phyloP scores from a whole-genome alignment of 2,888 invertebrate genomes.

The Acanthoscelides obtectus region DNA sequence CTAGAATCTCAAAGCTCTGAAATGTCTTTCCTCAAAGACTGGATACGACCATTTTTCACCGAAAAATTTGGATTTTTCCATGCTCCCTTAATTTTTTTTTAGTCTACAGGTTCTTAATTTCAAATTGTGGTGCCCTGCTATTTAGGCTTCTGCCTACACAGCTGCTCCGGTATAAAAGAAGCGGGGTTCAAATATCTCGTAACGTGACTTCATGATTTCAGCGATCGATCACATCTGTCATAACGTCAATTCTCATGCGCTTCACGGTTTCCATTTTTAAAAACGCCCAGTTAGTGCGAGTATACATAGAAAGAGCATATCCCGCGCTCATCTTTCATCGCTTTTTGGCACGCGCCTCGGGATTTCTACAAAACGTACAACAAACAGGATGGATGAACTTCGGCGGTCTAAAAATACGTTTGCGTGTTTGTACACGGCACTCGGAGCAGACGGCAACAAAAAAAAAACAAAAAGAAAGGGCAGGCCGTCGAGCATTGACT shows the following conservation, averaged over 20 bases:
- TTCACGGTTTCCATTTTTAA: not conserved
- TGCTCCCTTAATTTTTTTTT: too few relatives aligned
- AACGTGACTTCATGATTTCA: not conserved
- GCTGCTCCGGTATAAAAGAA: too few relatives aligned
- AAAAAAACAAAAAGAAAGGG: too few relatives aligned
- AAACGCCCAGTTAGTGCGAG: not conserved
- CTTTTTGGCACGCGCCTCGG: not conserved
- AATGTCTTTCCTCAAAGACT: too few relatives aligned
- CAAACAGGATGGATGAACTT: not conserved
- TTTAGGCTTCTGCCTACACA: too few relatives aligned
- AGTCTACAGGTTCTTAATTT: too few relatives aligned
- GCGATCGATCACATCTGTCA: not conserved
- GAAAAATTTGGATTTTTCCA: too few relatives aligned
- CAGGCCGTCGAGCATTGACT: not conserved
- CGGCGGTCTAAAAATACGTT: not conserved
- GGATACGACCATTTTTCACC: too few relatives aligned
- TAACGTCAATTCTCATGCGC: not conserved
- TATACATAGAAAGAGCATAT: not conserved
- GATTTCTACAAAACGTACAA: not conserved
- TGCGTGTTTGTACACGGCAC: not conserved
- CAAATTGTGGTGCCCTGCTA: too few relatives aligned
- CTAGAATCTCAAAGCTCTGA: too few relatives aligned
- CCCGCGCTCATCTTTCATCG: not conserved
- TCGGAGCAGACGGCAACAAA: not conserved
- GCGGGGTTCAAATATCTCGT: too few relatives aligned